Evolutionary conservation across 1,140 invertebrate species (phyloP), one percentile per base, ranked within the genome.

Genomic region (Tetramorium alpestre): DNA sequence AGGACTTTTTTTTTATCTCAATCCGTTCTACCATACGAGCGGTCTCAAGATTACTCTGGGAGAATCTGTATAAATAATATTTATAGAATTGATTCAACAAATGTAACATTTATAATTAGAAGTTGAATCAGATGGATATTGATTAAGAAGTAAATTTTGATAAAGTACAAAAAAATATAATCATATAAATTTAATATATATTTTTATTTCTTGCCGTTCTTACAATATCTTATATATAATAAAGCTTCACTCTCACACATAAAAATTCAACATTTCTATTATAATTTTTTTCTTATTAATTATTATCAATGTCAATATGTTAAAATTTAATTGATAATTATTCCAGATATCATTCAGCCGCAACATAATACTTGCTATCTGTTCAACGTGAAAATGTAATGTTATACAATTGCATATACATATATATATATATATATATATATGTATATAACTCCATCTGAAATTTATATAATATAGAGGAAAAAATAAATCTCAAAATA

Each of bases 151-250:
- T 10, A 65, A 38, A 64, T 64, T 18, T 64, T 64, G 16, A 41
- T 41, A 22, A 65, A 65, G 16, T 64, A 3, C 10, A 62, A 62
- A 62, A 62, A 62, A 6, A 33, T 18, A 38, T 8, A 56, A 65
- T 44, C 8, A 41, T 33, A 41, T 44, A 67, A 69, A 28, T 25
- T 69, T 69, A 47, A 41, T 44, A 33, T 76, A 60, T 44, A 65
- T n/a, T 65, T 78, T 49, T 78, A 78, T 64, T 65, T 65, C 25
- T 62, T 47, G 47, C 18, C 28, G 25, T 47, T 78, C 18, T 78
- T 65, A 65, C 11, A 78, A 22, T 78, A 65, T 49, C 5, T 49
- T 78, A 78, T 60, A 78, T 38, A 4, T 41, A 44, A 44, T 8
- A 76, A 58, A 25, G 33, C 13, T 60, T 16, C 13, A 18, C 25